These are phyloP conservation scores for Drosophila imparisetae DNA, from an alignment of 2,888 invertebrate genomes.

Conservation along the genomic window DNA sequence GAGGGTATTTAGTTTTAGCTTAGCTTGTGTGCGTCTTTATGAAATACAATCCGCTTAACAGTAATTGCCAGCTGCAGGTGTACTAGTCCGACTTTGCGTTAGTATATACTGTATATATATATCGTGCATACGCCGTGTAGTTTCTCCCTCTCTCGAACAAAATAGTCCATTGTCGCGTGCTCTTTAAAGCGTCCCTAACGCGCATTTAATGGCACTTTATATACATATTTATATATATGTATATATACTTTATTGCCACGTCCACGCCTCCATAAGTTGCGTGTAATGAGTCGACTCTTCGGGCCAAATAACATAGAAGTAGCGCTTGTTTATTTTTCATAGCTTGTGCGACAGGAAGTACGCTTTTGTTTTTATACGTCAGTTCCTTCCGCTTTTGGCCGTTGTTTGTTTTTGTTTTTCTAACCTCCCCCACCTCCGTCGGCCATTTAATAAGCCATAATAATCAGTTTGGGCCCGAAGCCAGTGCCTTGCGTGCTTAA, in stretches of 20 bases:
- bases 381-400: conserved; percentile 74
- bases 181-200: conserved; percentile 64
- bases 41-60: conserved; percentile 79
- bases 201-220: conserved; percentile 60
- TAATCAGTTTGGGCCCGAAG: conserved; percentile 27
- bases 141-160: neutral
- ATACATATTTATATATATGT: conserved; percentile 2
- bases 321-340: conserved; percentile 76
- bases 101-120: neutral
- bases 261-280: conserved; percentile 64
- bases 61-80: conserved; percentile 73
- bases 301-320: conserved; percentile 42
- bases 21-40: conserved; percentile 30
- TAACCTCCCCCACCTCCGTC: neutral
- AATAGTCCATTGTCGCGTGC: conserved; percentile 62
- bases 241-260: conserved; percentile 32
- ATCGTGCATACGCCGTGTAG: conserved; percentile 5
- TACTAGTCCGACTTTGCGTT: conserved; percentile 7
- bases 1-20: conserved; percentile 67
- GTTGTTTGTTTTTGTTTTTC: conserved; percentile 60
- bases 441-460: conserved; percentile 69
- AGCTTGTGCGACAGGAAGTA: conserved; percentile 68
- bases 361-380: conserved; percentile 79
- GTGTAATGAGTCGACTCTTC: conserved; percentile 52
- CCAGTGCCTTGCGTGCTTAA: conserved; percentile 55